Conservation (phyloP, 1,140 invertebrate genomes). For the Ptiloglossa arizonensis region DNA sequence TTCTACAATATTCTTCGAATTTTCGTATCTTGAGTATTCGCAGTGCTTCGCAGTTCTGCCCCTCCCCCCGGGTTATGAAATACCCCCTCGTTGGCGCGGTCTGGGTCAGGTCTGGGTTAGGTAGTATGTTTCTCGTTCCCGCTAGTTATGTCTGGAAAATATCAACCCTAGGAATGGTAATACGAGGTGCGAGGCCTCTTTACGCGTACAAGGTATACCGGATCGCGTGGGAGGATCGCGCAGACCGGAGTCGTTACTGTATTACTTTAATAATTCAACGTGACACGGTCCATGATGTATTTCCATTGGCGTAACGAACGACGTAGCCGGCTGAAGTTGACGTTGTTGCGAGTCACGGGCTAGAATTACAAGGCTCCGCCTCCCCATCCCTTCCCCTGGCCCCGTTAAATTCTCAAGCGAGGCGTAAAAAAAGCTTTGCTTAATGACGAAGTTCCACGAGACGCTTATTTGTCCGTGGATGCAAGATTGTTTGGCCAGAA, state of each 20-base stretch:
- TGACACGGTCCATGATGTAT: constrained; percentile 39
- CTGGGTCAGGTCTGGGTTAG: no score
- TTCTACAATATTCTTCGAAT: background rate
- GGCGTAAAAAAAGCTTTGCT: constrained; percentile 21
- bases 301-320: constrained; percentile 50
- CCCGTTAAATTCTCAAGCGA: constrained; percentile 47
- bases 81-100: constrained; percentile 1
- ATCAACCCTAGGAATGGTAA: constrained; percentile 23
- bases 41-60: background rate
- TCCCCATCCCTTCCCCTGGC: no score
- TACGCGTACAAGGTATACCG: constrained; percentile 9
- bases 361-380: constrained; percentile 31
- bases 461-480: constrained; percentile 1
- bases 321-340: constrained; percentile 31
- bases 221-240: constrained; percentile 9
- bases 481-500: background rate
- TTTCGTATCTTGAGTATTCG: background rate
- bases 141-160: constrained; percentile 41
- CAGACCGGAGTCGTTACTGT: constrained; percentile 43
- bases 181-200: background rate
- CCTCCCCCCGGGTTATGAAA: background rate
- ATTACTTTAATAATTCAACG: constrained; percentile 60
- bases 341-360: constrained; percentile 42
- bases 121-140: constrained; percentile 42
- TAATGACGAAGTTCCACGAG: constrained; percentile 9